These are phyloP conservation scores for Choloepus hoffmanni DNA, from an alignment of 2,113 vertebrate species.

Conservation along the genomic window DNA sequence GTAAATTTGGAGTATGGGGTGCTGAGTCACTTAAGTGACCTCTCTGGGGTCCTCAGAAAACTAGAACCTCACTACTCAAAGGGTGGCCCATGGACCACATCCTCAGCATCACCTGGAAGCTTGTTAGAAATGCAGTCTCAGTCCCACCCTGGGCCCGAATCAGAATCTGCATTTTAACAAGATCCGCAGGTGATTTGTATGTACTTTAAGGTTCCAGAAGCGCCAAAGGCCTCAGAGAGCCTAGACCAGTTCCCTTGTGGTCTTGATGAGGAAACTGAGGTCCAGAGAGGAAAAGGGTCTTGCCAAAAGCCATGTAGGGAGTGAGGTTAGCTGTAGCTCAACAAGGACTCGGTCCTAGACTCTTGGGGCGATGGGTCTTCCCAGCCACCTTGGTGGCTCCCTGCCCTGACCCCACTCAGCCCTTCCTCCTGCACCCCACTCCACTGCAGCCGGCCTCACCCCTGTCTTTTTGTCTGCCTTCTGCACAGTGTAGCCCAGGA, in stretches of 20 bases:
- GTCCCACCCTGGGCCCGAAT: background rate
- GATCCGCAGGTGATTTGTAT: background rate
- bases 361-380: background rate
- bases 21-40: background rate
- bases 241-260: too few relatives aligned
- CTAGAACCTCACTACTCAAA: background rate
- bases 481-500: constrained; percentile 95
- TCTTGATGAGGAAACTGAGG: background rate
- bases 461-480: constrained; percentile 95
- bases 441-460: constrained; percentile 84
- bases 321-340: background rate
- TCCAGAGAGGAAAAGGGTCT: background rate
- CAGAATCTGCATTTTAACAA: background rate
- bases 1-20: background rate
- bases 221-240: background rate
- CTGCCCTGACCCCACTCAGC: background rate
- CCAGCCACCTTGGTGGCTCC: rapidly evolving
- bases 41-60: background rate
- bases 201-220: background rate
- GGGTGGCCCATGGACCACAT: background rate
- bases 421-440: rapidly evolving
- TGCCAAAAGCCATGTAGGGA: rapidly evolving
- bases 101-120: background rate
- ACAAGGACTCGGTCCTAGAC: background rate
- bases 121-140: background rate